Evolutionary conservation across 2,888 invertebrate genomes (phyloP), one percentile per base, ranked within the genome.

Genomic region (Gandaritis pyraliata): DNA sequence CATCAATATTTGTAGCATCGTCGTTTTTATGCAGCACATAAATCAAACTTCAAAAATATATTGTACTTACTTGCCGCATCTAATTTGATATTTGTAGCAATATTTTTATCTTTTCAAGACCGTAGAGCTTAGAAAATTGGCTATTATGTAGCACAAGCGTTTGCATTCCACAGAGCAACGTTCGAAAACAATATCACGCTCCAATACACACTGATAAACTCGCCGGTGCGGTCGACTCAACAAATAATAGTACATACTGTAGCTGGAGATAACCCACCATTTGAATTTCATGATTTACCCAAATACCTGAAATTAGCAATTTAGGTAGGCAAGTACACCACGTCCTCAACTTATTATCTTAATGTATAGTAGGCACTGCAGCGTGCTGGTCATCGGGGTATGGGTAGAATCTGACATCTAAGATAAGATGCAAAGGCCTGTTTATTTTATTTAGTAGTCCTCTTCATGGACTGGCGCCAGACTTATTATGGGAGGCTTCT

Each of bases 131-230:
- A 57, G 48, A 53, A 58, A 64, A 75, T 74, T 70, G 71, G 64
- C 68, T 71, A 72, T 71, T 71, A 72, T 78, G 71, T 77, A 72
- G 75, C 70, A 61, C 72, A 76, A 74, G 72, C 76, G 75, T 78
- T 76, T 74, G 74, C 75, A 77, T 79, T 77, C 77, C 73, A 69
- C 67, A 73, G 77, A 70, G 76, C 77, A 74, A 75, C 77, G 84
- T 78, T 80, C 77, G 81, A 82, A 87, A 88, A 86, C 88, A 88
- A 88, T 89, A 81, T 80, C 86, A 85, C 85, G 89, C 77, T 83
- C 75, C 83, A 83, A 71, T 86, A 81, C 80, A 82, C 86, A 77
- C 81, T 86, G 85, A 85, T 88, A 82, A 86, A 85, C 83, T 83
- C 77, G 72, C 73, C 72, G 71, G 76, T 70, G 72, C 85, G 83